phyloP scores from a whole-genome alignment of 2,113 vertebrate genomes.

The Brachypodius melanocephalos region DNA sequence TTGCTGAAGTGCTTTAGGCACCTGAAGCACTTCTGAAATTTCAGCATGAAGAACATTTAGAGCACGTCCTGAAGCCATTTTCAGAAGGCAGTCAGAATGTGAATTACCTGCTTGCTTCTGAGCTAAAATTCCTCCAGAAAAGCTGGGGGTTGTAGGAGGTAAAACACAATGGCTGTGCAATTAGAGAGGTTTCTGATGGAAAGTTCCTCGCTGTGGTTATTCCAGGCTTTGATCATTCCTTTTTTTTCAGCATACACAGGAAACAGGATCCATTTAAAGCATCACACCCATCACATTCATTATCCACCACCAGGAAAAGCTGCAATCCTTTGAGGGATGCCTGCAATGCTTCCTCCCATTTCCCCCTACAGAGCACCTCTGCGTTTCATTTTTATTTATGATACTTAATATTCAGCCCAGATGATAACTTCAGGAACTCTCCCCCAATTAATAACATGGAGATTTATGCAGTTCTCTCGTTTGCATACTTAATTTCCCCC shows the following conservation, averaged over 20 bases:
- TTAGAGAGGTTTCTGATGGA: not conserved
- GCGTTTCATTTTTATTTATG: not conserved
- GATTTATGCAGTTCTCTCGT: slow-evolving; percentile 65
- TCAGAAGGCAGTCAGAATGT: not conserved
- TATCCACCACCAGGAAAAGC: not conserved
- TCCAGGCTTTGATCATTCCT: not conserved
- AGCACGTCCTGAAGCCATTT: not conserved
- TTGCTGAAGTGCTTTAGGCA: not conserved
- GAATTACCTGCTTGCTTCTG: not conserved
- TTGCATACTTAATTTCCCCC: slow-evolving; percentile 65
- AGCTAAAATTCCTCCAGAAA: not conserved
- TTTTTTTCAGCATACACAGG: not conserved
- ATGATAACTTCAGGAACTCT: slow-evolving; percentile 50
- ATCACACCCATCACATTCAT: not conserved
- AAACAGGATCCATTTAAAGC: not conserved
- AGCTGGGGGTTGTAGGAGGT: not conserved
- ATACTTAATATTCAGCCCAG: slow-evolving; percentile 27
- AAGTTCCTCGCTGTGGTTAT: not conserved
- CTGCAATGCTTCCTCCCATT: not conserved
- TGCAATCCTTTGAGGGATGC: not conserved
- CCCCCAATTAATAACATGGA: slow-evolving; percentile 62
- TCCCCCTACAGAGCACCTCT: not conserved
- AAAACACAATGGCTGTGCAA: not conserved
- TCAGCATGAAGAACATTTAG: not conserved
- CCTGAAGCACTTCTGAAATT: not conserved